A percentile compares a stretch with the other conserved stretches of the same genome.
These are phyloP conservation scores for Bettongia penicillata DNA, from an alignment of 2,113 vertebrate species.

Conservation along the genomic window DNA sequence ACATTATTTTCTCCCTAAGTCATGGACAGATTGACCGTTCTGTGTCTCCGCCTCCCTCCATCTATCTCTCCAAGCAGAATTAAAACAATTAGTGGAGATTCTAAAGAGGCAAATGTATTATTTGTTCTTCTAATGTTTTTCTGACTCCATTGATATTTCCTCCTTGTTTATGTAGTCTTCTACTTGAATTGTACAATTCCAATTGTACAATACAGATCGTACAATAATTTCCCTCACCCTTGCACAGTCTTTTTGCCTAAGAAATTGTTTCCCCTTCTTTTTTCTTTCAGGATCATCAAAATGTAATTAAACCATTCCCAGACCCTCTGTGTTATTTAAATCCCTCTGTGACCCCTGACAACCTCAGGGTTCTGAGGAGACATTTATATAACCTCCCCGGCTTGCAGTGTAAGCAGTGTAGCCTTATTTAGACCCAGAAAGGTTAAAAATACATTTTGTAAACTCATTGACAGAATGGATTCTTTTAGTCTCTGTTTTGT, in stretches of 20 bases:
- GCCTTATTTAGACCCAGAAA: neutral
- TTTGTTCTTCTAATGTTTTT: neutral
- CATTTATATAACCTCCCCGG: neutral
- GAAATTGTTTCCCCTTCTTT: neutral
- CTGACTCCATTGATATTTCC: neutral
- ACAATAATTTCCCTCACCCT: neutral
- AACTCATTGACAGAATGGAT: neutral
- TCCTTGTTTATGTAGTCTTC: neutral
- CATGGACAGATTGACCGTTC: too few species aligned
- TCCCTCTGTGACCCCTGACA: neutral
- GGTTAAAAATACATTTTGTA: neutral
- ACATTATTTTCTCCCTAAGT: neutral
- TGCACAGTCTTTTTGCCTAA: neutral
- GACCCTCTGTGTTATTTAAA: neutral
- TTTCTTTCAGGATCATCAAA: neutral
- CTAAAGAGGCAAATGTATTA: neutral
- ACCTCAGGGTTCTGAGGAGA: neutral
- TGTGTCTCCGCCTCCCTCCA: too few species aligned
- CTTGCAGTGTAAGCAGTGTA: neutral
- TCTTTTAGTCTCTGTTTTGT: neutral
- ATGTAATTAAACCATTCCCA: neutral
- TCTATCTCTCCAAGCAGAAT: too few species aligned
- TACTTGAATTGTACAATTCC: too few species aligned
- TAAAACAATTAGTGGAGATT: neutral
- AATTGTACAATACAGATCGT: too few species aligned